These are phyloP conservation scores for Cheilinus undulatus DNA, from an alignment of 2,113 vertebrate genomes.

Conservation along the genomic window DNA sequence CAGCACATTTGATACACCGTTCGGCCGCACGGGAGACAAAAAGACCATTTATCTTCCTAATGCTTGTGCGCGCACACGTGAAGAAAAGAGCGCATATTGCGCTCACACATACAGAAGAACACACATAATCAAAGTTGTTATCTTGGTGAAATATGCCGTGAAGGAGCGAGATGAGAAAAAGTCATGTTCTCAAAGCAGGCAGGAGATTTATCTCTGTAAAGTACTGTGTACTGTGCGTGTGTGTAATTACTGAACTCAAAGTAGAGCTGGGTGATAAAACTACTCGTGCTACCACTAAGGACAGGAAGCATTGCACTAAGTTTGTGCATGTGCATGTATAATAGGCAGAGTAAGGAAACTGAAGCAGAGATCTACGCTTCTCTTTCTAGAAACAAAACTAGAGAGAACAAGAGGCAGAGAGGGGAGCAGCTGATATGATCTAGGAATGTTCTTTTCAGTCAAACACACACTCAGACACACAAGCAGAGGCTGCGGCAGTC, in stretches of 20 bases:
- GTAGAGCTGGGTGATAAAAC: constrained; percentile 66
- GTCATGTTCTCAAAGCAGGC: constrained; percentile 58
- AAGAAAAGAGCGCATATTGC: constrained; percentile 18
- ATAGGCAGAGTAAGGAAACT: constrained; percentile 12
- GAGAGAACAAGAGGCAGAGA: constrained; percentile 11
- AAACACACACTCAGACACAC: constrained; percentile 26
- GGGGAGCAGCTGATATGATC: constrained; percentile 35
- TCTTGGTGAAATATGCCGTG: constrained; percentile 70
- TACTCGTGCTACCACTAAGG: constrained; percentile 48
- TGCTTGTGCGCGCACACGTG: constrained; percentile 11
- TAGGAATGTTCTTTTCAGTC: constrained; percentile 48
- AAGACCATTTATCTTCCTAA: constrained; percentile 63
- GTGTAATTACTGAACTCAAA: constrained; percentile 75
- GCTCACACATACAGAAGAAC: not conserved
- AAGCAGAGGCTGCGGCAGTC: not conserved
- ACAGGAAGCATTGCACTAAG: constrained; percentile 34
- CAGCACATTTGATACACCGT: constrained; percentile 68
- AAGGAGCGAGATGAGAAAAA: constrained; percentile 64
- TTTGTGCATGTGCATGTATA: constrained; percentile 18
- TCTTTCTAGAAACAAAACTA: constrained; percentile 52
- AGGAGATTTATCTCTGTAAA: constrained; percentile 72
- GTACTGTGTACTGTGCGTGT: constrained; percentile 63
- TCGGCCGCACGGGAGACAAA: constrained; percentile 49
- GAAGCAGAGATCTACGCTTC: constrained; percentile 39
- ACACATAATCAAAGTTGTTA: constrained; percentile 63